Base-by-base conservation (phyloP, 2,888 invertebrate species). In the Baccha elongata region DNA sequence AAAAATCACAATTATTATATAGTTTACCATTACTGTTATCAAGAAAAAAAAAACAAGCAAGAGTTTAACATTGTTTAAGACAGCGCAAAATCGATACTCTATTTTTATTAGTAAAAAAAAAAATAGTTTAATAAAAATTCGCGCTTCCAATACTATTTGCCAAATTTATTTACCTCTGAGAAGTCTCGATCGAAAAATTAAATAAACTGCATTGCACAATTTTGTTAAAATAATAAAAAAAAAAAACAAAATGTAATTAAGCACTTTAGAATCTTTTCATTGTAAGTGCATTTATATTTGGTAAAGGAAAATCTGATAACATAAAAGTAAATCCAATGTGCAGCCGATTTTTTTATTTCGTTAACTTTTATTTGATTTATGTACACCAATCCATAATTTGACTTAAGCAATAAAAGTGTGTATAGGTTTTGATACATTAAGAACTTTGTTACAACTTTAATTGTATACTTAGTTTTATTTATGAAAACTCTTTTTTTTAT, bases 61-160 rank as follows among this genome's bases (percentile, higher is more conserved):
- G 48, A 74, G 67, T 69, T 64, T 73, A 50, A 67, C 55, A 76
- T 76, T 65, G 46, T 76, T 76, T 75, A 85, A 86, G 85, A 87
- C 62, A 76, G 75, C 80, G 75, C 71, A 72, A 84, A 73, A 72
- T 76, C 71, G 71, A 81, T 72, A 60, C 40, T 74, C 65, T 80
- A 74, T 65, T 76, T 84, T 81, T 48, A 75, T 72, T 76, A 64
- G 60, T 42, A 74, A 71, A 81, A 67, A 44, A 67, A 44, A 55
- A 74, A 74, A 83, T 76, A 83, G 68, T 69, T 64, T 58, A 75
- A 58, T 40, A 58, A 78, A 83, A 85, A 88, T 89, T 88, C 89
- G 89, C 89, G 89, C 89, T 89, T 89, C 89, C 89, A 90, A 86
- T 87, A 87, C 87, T 87, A 88, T 89, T 90, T 88, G 89, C 89